Evolutionary conservation across 2,797 vertebrate genomes (phyloP), one percentile per base, ranked within the genome.

Genomic region (Hoplostethus atlanticus): DNA sequence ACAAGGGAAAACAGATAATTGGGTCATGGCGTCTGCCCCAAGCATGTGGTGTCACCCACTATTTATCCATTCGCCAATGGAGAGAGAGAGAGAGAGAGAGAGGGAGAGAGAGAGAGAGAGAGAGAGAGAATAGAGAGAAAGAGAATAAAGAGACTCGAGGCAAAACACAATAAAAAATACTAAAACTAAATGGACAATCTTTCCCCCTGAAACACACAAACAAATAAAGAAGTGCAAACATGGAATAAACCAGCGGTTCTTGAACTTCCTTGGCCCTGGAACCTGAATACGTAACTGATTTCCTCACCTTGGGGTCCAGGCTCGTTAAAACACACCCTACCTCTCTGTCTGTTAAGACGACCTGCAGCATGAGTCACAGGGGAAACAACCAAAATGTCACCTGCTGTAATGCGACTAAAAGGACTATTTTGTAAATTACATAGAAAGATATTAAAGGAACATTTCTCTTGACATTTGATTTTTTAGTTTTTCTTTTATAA

Each of bases 311-410:
- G 31, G 68, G 68, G 65, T 72, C 63, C 21, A 5, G 46, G 48
- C 79, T 81, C 79, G 75, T 90, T 85, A 81, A 87, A 81, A 79
- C 34, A 8, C 1, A 17, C 47, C 65, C 25, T n/a, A 0, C 40
- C 50, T 48, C 21, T 68, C 11, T 64, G 28, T 28, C 3, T 54
- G 50, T 16, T 54, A 64, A 78, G 51, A 53, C 69, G n/a, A 51
- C 0, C 69, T 55, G 34, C n/a, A 46, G 67, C 21, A 10, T 72
- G 79, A 84, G 71, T 78, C 74, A 78, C 38, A 25, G 6, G 64
- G 25, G 55, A 8, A 38, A 1, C 55, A 17, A 51, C 13, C 54
- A 6, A 34, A 47, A 36, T 1, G 30, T 13, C 47, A n/a, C 17
- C 28, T 55, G 9, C 9, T 51, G 67, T 36, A 21, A 31, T 34